These are phyloP conservation scores for Ischnura elegans DNA, from an alignment of 2,888 invertebrate species.

Conservation along the genomic window DNA sequence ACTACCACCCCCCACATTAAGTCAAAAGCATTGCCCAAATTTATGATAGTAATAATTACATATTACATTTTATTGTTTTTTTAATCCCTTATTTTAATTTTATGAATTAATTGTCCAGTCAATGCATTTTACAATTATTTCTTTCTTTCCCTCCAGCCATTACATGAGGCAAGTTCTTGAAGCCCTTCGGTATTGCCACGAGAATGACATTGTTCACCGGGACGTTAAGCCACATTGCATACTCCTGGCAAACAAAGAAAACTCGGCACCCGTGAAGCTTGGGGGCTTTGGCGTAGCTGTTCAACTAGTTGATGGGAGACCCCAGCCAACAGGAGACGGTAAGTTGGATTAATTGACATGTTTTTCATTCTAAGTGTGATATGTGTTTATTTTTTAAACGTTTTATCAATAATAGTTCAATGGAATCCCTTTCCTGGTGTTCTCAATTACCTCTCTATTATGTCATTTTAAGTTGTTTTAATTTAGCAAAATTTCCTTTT, in stretches of 20 bases:
- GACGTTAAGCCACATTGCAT: slow-evolving; percentile 99
- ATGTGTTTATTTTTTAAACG: neutral
- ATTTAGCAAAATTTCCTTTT: neutral
- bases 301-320: slow-evolving; percentile 87
- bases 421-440: neutral
- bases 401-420: neutral
- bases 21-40: no score
- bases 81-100: no score
- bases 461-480: neutral
- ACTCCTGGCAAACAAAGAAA: slow-evolving; percentile 96
- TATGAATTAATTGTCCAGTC: neutral
- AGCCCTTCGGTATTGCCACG: slow-evolving; percentile 98
- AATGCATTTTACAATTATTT: neutral
- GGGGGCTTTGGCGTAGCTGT: slow-evolving; percentile 98
- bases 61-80: no score
- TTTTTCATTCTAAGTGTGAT: neutral
- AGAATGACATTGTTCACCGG: slow-evolving; percentile 98
- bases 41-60: no score
- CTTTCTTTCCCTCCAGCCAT: slow-evolving; percentile 87
- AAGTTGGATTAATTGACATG: neutral
- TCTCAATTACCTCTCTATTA: neutral
- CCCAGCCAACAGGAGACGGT: slow-evolving; percentile 47
- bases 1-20: no score
- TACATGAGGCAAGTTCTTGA: slow-evolving; percentile 99
- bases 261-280: slow-evolving; percentile 98